Conservation (phyloP, 2,888 invertebrate genomes). For the Craniophora ligustri region DNA sequence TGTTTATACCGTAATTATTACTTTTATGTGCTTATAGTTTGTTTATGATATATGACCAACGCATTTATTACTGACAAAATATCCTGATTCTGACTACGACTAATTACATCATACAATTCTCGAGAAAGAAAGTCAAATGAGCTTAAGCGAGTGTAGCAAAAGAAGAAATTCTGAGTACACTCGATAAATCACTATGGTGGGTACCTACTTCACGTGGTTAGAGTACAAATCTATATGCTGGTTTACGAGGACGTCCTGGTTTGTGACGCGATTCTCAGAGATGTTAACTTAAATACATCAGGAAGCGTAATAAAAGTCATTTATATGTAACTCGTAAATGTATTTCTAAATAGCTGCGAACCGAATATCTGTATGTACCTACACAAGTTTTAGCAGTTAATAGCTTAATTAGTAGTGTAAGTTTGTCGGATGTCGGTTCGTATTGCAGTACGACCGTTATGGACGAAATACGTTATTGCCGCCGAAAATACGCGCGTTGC, state of each 20-base stretch:
- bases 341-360: constrained; percentile 35
- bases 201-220: background rate
- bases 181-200: constrained; percentile 36
- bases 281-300: constrained; percentile 38
- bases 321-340: constrained; percentile 45
- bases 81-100: constrained; percentile 8
- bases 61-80: constrained; percentile 9
- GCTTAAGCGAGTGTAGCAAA: constrained; percentile 28
- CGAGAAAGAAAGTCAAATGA: constrained; percentile 32
- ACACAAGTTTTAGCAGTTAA: constrained; percentile 37
- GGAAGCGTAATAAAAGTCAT: constrained; percentile 47
- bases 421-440: constrained; percentile 39
- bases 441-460: constrained; percentile 63
- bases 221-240: constrained; percentile 18
- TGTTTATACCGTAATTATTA: no score
- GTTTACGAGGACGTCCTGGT: constrained; percentile 36
- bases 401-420: constrained; percentile 44
- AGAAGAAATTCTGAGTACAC: constrained; percentile 40
- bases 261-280: constrained; percentile 34
- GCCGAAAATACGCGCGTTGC: constrained; percentile 68
- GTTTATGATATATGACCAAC: background rate
- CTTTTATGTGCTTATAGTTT: background rate
- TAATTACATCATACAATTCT: constrained; percentile 15
- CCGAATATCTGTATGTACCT: constrained; percentile 26
- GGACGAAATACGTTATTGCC: constrained; percentile 61